Percentiles rank a stretch among this genome's conserved stretches.
These are phyloP conservation scores for Ophioderma brevispina DNA, from an alignment of 35 echinoderm and acorn worm species.

Conservation along the genomic window DNA sequence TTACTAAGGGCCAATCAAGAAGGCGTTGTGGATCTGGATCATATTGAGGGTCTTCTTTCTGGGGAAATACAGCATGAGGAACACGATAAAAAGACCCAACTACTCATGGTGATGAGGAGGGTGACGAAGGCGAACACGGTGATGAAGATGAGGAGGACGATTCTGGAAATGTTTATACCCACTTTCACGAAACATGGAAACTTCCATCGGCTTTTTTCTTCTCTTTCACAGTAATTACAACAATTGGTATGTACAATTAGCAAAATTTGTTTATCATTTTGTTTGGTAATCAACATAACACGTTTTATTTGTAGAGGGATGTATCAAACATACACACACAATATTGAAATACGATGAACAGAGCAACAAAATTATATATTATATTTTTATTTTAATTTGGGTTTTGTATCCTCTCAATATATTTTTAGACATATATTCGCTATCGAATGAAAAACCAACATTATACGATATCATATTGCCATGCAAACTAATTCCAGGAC, in stretches of 20 bases:
- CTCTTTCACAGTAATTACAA: neutral
- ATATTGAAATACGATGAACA: too few relatives aligned
- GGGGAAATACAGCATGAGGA: neutral
- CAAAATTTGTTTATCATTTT: too few relatives aligned
- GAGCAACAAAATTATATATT: too few relatives aligned
- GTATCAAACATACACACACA: too few relatives aligned
- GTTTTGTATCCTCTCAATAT: too few relatives aligned
- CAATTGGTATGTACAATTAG: constrained; percentile 9
- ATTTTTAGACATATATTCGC: too few relatives aligned
- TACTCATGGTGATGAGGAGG: neutral
- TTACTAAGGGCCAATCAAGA: neutral
- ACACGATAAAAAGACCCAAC: neutral
- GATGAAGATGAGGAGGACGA: neutral
- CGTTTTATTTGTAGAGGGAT: too few relatives aligned
- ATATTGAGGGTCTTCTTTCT: neutral
- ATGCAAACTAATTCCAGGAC: too few relatives aligned
- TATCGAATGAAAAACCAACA: too few relatives aligned
- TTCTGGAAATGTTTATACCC: neutral
- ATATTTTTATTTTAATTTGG: too few relatives aligned
- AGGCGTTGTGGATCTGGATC: neutral
- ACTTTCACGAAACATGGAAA: constrained; percentile 7
- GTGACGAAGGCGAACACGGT: neutral
- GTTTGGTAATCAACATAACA: too few relatives aligned
- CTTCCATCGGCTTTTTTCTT: neutral
- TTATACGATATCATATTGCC: too few relatives aligned